A percentile compares a stretch with the other conserved stretches of the same genome.
phyloP scores from a whole-genome alignment of 2,888 invertebrate genomes.

The Platypus cylindrus region DNA sequence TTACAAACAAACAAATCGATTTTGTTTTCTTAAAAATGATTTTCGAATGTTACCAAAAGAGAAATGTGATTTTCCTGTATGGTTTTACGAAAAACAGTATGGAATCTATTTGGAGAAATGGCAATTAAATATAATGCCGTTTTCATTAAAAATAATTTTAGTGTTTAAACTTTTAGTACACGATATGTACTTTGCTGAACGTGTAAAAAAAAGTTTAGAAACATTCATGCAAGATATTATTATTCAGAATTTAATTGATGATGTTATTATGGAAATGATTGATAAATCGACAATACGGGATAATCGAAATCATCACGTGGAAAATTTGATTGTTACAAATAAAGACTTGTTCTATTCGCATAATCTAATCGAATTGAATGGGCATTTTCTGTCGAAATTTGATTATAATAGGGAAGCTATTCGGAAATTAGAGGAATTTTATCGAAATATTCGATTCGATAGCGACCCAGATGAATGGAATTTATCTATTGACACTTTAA shows the following conservation, averaged over 20 bases:
- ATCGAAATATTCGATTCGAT: slow-evolving; percentile 15
- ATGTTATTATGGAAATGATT: no score
- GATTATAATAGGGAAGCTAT: slow-evolving; percentile 21
- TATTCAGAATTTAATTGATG: no score
- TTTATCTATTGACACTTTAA: slow-evolving; percentile 19
- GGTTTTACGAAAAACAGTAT: slow-evolving; percentile 31
- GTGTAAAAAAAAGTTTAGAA: no score
- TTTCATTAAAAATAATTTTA: slow-evolving; percentile 10
- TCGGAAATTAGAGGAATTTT: slow-evolving; percentile 22
- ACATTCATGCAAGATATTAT: no score
- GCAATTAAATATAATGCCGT: slow-evolving; percentile 18
- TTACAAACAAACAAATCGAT: slow-evolving; percentile 20
- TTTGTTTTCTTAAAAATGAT: slow-evolving; percentile 46
- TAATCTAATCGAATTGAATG: background rate
- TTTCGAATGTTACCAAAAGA: slow-evolving; percentile 41
- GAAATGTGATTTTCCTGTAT: slow-evolving; percentile 35
- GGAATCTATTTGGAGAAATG: slow-evolving; percentile 19
- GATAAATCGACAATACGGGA: no score
- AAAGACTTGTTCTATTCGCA: slow-evolving; percentile 22
- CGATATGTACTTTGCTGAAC: no score
- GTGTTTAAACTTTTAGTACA: slow-evolving; percentile 15
- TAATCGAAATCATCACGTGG: no score
- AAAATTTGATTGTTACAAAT: slow-evolving; percentile 13
- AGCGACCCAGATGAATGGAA: slow-evolving; percentile 21
- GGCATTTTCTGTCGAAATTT: slow-evolving; percentile 17